Evolutionary conservation across 1,140 invertebrate species (phyloP).

Genomic region (Drosophila tani): DNA sequence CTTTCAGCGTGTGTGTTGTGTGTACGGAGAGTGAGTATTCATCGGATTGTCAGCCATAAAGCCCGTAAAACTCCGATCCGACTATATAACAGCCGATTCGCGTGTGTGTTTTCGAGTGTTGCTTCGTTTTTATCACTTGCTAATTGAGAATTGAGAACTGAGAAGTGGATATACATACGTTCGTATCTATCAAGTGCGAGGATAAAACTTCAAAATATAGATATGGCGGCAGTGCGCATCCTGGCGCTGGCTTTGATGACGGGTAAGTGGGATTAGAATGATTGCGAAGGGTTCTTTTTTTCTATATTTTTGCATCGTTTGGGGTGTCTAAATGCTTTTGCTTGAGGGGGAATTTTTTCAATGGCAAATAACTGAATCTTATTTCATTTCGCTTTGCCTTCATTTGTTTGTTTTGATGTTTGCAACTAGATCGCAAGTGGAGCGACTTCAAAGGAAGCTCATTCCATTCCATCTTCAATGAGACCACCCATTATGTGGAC

Average conservation of each 20-base stretch:
- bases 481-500: constrained; percentile 34
- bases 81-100: constrained; percentile 26
- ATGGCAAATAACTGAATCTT: constrained; percentile 8
- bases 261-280: constrained; percentile 52
- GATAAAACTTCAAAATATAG: constrained; percentile 41
- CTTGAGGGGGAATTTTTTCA: not conserved
- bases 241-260: constrained; percentile 25
- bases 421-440: constrained; percentile 1
- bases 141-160: constrained; percentile 75
- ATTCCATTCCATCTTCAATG: constrained; percentile 15
- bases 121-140: constrained; percentile 52
- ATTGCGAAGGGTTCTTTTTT: constrained; percentile 1
- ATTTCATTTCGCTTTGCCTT: constrained; percentile 26
- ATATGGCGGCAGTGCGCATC: constrained; percentile 47
- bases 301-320: too few species aligned
- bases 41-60: constrained; percentile 45
- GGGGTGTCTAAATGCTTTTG: constrained; percentile 11
- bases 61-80: constrained; percentile 29
- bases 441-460: constrained; percentile 38
- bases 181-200: constrained; percentile 3
- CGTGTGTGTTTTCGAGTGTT: constrained; percentile 38
- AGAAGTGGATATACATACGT: constrained; percentile 8
- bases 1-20: constrained; percentile 32
- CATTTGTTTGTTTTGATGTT: constrained; percentile 30
- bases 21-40: constrained; percentile 30